These are phyloP conservation scores for Yponomeuta cagnagella DNA, from an alignment of 2,888 invertebrate species.

Conservation along the genomic window DNA sequence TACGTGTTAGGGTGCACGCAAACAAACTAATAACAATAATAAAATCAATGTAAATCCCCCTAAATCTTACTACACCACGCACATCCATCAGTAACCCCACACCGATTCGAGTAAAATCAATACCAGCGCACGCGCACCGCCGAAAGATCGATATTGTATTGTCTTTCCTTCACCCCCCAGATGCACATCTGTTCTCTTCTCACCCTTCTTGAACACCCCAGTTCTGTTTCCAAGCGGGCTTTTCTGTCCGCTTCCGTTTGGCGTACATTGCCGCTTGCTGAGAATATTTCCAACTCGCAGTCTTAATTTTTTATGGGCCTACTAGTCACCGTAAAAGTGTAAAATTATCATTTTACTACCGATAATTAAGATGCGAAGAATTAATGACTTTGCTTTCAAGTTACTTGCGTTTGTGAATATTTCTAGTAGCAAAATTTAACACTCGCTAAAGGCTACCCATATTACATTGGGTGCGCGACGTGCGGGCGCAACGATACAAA, in stretches of 20 bases:
- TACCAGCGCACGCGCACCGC: constrained; percentile 45
- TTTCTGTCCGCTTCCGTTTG: neutral
- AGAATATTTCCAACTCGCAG: too few relatives aligned
- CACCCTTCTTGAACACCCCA: neutral
- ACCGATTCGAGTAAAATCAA: constrained; percentile 45
- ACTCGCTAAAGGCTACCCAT: too few relatives aligned
- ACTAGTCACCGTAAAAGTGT: too few relatives aligned
- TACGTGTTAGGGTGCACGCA: neutral
- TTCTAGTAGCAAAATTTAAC: too few relatives aligned
- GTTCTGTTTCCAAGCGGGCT: neutral
- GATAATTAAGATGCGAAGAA: too few relatives aligned
- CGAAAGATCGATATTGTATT: constrained; percentile 65
- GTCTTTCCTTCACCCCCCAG: constrained; percentile 48
- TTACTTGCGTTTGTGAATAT: too few relatives aligned
- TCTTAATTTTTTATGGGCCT: too few relatives aligned
- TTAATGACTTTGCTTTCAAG: too few relatives aligned
- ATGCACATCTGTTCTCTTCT: constrained; percentile 53
- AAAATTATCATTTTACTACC: too few relatives aligned
- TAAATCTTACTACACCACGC: neutral
- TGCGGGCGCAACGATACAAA: too few relatives aligned
- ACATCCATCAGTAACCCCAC: constrained; percentile 35
- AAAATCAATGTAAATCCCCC: neutral
- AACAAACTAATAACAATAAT: neutral
- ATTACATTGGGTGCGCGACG: too few relatives aligned
- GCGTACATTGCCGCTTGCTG: neutral